Base-by-base conservation (phyloP, 2,797 vertebrate species). In the Agapornis canus region DNA sequence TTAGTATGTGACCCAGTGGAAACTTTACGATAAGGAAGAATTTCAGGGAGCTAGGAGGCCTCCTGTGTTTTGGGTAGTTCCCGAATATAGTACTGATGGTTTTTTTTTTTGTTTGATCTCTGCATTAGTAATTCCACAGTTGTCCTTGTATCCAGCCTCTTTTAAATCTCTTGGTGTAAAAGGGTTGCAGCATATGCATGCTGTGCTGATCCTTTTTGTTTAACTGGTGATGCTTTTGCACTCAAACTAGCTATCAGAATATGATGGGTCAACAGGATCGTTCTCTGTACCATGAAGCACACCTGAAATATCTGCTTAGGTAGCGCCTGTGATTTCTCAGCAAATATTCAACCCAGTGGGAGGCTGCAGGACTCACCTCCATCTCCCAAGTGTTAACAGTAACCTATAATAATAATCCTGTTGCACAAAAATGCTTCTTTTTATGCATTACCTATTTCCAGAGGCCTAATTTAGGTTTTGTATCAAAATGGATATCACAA, bases 371-470 rank as follows among this genome's bases (percentile, higher is more conserved):
- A 82, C 96, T 97, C 96, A 97, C 97, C 96, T 97, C 98, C 96
- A 97, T 97, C 97, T 98, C 95, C 96, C 91, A 97, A 98, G 97
- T 97, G 97, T 98, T 98, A 97, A 97, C 96, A 25, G 97, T 97
- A 98, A 97, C 97, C 97, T 98, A 92, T 98, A 98, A 98, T 98
- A 97, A 98, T 97, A 97, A 98, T 98, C 97, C 97, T 95, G 97
- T 95, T 96, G 95, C 96, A 97, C 96, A 95, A 88, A 96, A 98
- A 96, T 84, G 97, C 97, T 98, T 96, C 97, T 97, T 97, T 98
- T 98, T 98, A 98, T 98, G 98, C 97, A 98, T 98, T 98, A 97
- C 97, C 98, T 98, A 97, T 98, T 98, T 98, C 94, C 96, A 98
- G 97, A 97, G 95, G 94, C 97, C 97, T 98, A 97, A 98, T 98